Conservation (phyloP, 2,113 vertebrate genomes). For the Chaenocephalus aceratus region DNA sequence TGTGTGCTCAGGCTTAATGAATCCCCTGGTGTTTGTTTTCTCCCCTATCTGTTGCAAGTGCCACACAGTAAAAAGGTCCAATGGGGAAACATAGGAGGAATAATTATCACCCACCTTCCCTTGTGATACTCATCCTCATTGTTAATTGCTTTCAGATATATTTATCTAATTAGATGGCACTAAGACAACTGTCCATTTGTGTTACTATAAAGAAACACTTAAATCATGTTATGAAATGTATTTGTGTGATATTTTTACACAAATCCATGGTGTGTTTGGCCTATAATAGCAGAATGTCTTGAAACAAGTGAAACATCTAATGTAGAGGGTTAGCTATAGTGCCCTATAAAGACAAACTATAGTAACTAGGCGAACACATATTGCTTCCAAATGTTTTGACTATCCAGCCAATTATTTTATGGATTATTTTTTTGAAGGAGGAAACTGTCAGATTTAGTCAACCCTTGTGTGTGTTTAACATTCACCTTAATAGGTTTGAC, state of each 20-base stretch:
- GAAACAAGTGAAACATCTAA: background rate
- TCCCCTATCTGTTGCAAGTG: constrained; percentile 16
- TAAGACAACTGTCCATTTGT: background rate
- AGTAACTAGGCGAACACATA: too few relatives aligned
- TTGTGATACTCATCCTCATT: background rate
- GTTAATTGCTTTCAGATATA: constrained; percentile 16
- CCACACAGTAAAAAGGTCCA: constrained; percentile 8
- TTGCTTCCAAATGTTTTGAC: too few relatives aligned
- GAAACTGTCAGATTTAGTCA: too few relatives aligned
- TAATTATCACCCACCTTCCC: constrained; percentile 16
- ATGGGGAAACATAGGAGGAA: constrained; percentile 13
- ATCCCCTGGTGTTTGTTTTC: constrained; percentile 9
- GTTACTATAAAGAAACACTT: background rate
- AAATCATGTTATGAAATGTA: background rate
- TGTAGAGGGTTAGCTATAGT: too few relatives aligned
- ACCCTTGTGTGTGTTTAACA: too few relatives aligned
- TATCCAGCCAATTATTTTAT: too few relatives aligned
- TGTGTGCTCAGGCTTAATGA: constrained; percentile 13
- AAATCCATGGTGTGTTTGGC: background rate
- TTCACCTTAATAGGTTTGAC: too few relatives aligned
- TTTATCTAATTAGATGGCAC: background rate
- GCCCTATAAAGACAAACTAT: too few relatives aligned
- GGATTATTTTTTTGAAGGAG: too few relatives aligned
- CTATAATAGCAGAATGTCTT: background rate
- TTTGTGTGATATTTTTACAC: background rate